Percentiles rank a stretch among this genome's conserved stretches.
Conservation (phyloP, 2,888 invertebrate genomes). For the Clunio marinus region DNA sequence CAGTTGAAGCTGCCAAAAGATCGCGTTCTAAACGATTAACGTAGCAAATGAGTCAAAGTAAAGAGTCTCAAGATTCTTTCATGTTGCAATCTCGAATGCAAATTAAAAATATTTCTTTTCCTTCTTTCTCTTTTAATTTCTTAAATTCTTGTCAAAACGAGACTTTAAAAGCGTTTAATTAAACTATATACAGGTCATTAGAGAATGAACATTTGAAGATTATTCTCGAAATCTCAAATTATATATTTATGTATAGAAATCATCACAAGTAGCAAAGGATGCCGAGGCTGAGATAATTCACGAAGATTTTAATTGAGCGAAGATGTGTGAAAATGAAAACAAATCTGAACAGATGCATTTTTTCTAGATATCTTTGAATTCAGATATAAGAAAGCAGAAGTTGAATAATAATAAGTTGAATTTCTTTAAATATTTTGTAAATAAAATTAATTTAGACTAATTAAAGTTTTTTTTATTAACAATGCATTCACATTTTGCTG, state of each 20-base stretch:
- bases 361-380: too few species aligned
- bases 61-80: background rate
- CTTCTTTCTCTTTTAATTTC: background rate
- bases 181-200: slow-evolving; percentile 3
- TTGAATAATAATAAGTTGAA: too few species aligned
- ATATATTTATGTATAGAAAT: background rate
- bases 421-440: too few species aligned
- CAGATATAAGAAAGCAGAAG: too few species aligned
- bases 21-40: slow-evolving; percentile 33
- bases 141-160: too few species aligned
- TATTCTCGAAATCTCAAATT: background rate
- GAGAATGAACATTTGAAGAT: slow-evolving; percentile 7
- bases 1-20: background rate
- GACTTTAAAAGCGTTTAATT: background rate
- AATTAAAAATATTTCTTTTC: background rate
- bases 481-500: too few species aligned
- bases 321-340: slow-evolving; percentile 13
- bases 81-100: slow-evolving; percentile 9
- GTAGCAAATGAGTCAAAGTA: slow-evolving; percentile 1
- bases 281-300: too few species aligned
- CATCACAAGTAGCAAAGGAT: too few species aligned
- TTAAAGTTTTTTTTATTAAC: too few species aligned
- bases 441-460: too few species aligned
- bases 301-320: background rate
- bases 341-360: too few species aligned